phyloP scores from a whole-genome alignment of 2,888 invertebrate genomes.

The Trichopoda pennipes region DNA sequence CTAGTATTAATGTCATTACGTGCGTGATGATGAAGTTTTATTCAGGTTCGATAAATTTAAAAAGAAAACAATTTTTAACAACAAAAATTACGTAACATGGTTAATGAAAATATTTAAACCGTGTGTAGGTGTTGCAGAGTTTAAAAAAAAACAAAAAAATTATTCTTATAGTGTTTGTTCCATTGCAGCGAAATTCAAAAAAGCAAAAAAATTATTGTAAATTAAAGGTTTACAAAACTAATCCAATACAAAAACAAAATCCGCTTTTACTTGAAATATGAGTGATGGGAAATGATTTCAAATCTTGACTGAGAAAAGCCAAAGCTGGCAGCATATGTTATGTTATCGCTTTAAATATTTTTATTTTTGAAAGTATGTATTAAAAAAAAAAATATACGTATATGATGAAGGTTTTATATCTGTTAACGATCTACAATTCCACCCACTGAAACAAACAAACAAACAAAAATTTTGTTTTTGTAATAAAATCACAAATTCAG shows the following conservation, averaged over 20 bases:
- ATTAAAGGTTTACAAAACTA: neutral
- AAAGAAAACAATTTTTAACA: neutral
- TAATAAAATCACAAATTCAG: slow-evolving; percentile 17
- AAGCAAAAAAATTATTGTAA: neutral
- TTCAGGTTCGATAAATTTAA: neutral
- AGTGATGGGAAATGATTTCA: no score
- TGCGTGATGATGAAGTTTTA: no score
- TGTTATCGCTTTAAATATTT: no score
- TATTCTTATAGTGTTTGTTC: neutral
- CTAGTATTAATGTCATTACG: no score
- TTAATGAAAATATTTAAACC: neutral
- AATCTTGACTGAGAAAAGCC: slow-evolving; percentile 26
- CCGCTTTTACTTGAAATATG: no score
- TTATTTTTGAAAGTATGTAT: no score
- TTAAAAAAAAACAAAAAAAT: neutral
- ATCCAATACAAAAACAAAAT: no score
- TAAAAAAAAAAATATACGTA: no score
- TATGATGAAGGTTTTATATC: no score
- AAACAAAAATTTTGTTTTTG: neutral
- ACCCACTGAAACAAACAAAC: neutral
- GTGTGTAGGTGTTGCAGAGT: neutral
- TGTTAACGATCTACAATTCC: neutral
- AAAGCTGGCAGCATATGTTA: neutral
- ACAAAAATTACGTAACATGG: neutral
- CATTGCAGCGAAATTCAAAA: neutral